Base-by-base conservation (phyloP, 2,797 vertebrate species). In the Gobionotothen gibberifrons region DNA sequence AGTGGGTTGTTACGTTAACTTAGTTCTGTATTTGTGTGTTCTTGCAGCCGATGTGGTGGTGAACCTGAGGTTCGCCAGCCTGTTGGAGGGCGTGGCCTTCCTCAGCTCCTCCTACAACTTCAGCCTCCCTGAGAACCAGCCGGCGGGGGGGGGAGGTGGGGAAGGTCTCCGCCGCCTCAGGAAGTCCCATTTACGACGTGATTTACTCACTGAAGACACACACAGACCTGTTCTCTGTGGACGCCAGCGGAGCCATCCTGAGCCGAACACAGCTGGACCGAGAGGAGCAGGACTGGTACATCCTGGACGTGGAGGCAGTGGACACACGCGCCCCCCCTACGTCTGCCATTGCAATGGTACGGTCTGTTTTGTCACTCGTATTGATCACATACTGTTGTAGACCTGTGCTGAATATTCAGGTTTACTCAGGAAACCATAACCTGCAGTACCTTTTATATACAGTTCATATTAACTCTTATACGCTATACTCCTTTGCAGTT, bases 261-360 rank as follows among this genome's bases (percentile, higher is more conserved):
- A 84, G 93, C 43, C 81, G 54, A 0, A 13, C 6, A 0, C 0
- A 0, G 1, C 83, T 96, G 61, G 90, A 96, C 81, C 91, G 82
- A 63, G 96, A 96, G 17, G 9, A 90, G n/a, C 52, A 87, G 12
- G 91, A 94, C 56, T 86, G 84, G 58, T 95, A 92, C 87, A 78
- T 87, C 75, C 43, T 96, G 67, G 67, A 91, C 0, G 92, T 96
- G 78, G 85, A 94, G 84, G 95, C 94, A 9, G 76, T 86, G 72
- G 95, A 96, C 85, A 93, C 90, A 1, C 78, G 72, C 64, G 40
- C 46, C 32, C 93, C 94, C n/a, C 89, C 93, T 16, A 93, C 86
- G 17, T 90, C 91, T 19, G 94, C 94, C 19, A 21, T 73, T 9
- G 43, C 93, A 62, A 55, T 82, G 93, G 95, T 96, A 95, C 1